A percentile compares a stretch with the other conserved stretches of the same genome.
Conservation (phyloP, 2,797 vertebrate genomes). For the Setipinna tenuifilis region DNA sequence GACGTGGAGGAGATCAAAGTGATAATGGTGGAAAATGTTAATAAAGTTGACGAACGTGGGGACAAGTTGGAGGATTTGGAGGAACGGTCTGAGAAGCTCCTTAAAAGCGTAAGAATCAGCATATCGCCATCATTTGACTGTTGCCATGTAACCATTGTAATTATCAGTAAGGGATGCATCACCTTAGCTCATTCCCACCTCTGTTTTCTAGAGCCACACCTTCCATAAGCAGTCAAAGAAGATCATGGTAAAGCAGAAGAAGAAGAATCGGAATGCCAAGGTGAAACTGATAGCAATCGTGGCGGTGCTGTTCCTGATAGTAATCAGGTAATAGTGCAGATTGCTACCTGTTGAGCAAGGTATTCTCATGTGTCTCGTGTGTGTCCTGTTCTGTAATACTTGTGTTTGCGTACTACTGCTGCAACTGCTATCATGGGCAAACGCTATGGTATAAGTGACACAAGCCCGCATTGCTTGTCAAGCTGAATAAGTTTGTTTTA, state of each 20-base stretch:
- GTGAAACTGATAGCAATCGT: conserved; percentile 51
- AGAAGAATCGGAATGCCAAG: conserved; percentile 69
- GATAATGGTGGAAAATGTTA: conserved; percentile 75
- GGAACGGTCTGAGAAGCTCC: conserved; percentile 63
- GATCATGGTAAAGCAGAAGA: conserved; percentile 64
- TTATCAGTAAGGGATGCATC: too few species aligned
- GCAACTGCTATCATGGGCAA: too few species aligned
- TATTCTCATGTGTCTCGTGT: too few species aligned
- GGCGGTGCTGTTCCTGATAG: conserved; percentile 37
- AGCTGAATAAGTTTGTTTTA: too few species aligned
- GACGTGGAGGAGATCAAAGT: conserved; percentile 73
- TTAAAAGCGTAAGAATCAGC: conserved; percentile 57
- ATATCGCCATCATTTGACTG: too few species aligned
- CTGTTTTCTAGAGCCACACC: conserved; percentile 61
- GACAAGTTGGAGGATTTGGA: conserved; percentile 25
- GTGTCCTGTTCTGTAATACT: too few species aligned
- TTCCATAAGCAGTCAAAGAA: conserved; percentile 64
- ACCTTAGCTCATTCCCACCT: conserved; percentile 30
- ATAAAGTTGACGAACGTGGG: conserved; percentile 71
- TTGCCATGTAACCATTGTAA: too few species aligned
- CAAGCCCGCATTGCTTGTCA: too few species aligned
- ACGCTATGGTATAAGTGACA: too few species aligned
- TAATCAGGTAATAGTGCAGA: too few species aligned
- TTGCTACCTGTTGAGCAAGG: too few species aligned
- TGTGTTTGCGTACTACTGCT: too few species aligned